Conservation (phyloP, 2,888 invertebrate species). For the Chymomyza procnemis region DNA sequence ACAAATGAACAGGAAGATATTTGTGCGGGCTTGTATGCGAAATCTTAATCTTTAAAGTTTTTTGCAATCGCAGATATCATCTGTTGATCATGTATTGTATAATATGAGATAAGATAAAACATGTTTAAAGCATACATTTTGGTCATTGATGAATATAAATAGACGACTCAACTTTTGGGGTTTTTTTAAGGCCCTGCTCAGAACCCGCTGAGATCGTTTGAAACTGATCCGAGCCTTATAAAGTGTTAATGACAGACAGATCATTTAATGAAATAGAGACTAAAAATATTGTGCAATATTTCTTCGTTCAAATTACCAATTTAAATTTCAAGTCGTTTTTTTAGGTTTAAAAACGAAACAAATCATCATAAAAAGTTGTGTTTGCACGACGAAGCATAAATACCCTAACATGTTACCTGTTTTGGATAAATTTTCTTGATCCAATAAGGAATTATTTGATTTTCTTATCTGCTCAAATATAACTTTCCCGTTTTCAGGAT, state of each 20-base stretch:
- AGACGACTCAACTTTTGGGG: background rate
- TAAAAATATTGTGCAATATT: background rate
- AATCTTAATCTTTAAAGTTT: background rate
- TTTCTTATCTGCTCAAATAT: no score
- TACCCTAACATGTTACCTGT: no score
- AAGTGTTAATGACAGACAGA: constrained; percentile 1
- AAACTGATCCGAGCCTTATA: constrained; percentile 5
- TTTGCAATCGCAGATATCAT: background rate
- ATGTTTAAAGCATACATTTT: background rate
- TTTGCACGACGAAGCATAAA: no score
- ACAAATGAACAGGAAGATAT: background rate
- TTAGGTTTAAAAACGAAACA: background rate
- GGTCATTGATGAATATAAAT: background rate
- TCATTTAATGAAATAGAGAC: background rate
- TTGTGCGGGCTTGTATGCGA: background rate
- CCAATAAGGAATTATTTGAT: no score
- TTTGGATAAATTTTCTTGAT: no score
- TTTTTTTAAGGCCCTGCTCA: background rate
- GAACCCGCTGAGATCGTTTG: background rate
- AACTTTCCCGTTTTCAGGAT: no score
- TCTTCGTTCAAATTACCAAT: background rate
- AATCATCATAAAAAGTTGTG: background rate
- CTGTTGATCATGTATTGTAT: background rate
- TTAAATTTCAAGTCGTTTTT: background rate
- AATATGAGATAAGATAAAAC: background rate